Percentiles rank a stretch among this genome's conserved stretches.
These are phyloP conservation scores for Amphipoea oculea DNA, from an alignment of 2,888 invertebrate species.

Conservation along the genomic window DNA sequence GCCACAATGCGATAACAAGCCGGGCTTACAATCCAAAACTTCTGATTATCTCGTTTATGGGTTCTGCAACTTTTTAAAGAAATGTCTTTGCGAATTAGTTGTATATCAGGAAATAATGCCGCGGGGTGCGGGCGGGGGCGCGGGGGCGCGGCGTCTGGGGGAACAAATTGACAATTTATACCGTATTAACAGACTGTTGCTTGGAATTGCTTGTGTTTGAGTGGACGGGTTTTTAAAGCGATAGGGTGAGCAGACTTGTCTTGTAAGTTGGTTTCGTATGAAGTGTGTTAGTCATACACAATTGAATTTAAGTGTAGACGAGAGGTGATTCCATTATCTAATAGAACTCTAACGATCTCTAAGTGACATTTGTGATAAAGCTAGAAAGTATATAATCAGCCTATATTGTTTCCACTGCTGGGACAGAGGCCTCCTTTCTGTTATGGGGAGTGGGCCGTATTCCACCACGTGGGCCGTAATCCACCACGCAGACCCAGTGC, in stretches of 20 bases:
- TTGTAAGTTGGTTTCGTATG: constrained; percentile 22
- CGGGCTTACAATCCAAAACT: constrained; percentile 72
- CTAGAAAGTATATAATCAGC: neutral
- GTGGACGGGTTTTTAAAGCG: constrained; percentile 46
- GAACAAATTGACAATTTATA: constrained; percentile 68
- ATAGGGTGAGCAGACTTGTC: constrained; percentile 22
- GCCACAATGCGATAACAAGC: constrained; percentile 79
- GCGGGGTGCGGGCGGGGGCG: constrained; percentile 15
- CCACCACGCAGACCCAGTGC: neutral
- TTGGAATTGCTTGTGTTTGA: constrained; percentile 53
- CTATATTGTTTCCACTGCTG: neutral
- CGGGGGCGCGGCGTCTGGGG: constrained; percentile 49
- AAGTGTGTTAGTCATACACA: neutral
- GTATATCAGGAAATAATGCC: constrained; percentile 69
- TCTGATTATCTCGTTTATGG: constrained; percentile 75
- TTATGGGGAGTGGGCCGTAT: neutral
- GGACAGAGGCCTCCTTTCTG: neutral
- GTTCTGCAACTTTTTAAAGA: constrained; percentile 75
- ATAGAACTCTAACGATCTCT: too few relatives aligned
- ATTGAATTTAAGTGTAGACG: neutral
- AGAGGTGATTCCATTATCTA: neutral
- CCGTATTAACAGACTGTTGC: constrained; percentile 59
- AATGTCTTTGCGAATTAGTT: constrained; percentile 67
- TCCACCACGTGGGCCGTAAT: neutral
- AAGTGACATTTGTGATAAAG: neutral